These are phyloP conservation scores for Girardinichthys multiradiatus DNA, from an alignment of 2,113 vertebrate genomes.

Conservation along the genomic window DNA sequence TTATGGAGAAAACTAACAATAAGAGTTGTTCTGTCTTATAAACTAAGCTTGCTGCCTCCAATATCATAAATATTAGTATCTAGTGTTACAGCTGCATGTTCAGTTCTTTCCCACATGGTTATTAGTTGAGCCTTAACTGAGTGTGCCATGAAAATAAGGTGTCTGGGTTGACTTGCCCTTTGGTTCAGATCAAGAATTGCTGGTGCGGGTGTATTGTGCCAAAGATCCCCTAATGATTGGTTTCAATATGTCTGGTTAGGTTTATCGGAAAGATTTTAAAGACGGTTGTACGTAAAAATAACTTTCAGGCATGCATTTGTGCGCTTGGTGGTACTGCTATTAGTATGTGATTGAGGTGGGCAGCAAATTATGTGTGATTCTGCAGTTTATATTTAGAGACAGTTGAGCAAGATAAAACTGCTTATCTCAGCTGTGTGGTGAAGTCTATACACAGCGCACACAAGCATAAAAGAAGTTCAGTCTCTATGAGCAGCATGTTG, in stretches of 20 bases:
- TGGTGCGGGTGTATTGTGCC: too few species aligned
- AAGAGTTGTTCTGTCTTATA: neutral
- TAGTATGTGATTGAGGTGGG: conserved; percentile 10
- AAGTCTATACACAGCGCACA: conserved; percentile 27
- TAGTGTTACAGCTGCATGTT: neutral
- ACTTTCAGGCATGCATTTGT: conserved; percentile 12
- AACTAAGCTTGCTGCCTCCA: neutral
- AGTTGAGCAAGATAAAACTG: conserved; percentile 67
- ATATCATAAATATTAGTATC: neutral
- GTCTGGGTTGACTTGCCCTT: neutral
- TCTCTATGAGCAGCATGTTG: conserved; percentile 34
- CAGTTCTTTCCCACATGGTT: neutral
- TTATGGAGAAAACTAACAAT: neutral
- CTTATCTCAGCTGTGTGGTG: conserved; percentile 69
- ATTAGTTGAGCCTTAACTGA: neutral
- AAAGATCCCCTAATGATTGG: neutral
- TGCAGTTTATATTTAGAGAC: conserved; percentile 73
- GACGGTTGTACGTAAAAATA: neutral
- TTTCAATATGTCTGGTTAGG: neutral
- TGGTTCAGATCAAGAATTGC: neutral
- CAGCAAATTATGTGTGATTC: conserved; percentile 52
- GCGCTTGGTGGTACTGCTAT: neutral
- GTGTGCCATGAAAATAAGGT: neutral
- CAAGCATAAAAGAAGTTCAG: conserved; percentile 30
- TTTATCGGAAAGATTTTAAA: neutral